A percentile compares a stretch with the other conserved stretches of the same genome.
Evolutionary conservation across 2,888 invertebrate genomes (phyloP).

Genomic region (Rhagonycha fulva): DNA sequence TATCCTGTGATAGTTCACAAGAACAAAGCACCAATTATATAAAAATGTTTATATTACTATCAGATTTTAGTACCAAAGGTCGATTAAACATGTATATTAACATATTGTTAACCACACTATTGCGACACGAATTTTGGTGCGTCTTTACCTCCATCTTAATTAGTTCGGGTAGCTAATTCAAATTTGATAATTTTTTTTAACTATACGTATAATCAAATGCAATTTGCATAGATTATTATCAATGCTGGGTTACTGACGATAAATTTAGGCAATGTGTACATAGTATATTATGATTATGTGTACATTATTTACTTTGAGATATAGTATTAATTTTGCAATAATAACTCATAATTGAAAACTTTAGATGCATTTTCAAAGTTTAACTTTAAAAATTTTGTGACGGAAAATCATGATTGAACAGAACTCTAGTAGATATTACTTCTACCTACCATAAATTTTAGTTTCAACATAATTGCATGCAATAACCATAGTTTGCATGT

Average conservation of each 20-base stretch:
- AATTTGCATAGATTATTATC: background rate
- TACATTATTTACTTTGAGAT: background rate
- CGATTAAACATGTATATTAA: conserved; percentile 30
- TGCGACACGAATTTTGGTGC: conserved; percentile 19
- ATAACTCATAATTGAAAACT: too few species aligned
- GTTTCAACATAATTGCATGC: background rate
- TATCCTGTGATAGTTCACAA: conserved; percentile 35
- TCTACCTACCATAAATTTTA: too few species aligned
- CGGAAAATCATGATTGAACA: too few species aligned
- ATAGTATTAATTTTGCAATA: background rate
- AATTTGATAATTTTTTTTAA: background rate
- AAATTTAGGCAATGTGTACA: background rate
- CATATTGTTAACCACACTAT: conserved; percentile 24
- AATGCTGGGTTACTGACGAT: background rate
- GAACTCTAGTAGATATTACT: too few species aligned
- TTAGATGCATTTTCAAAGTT: too few species aligned
- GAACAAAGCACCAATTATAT: conserved; percentile 37
- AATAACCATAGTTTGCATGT: background rate
- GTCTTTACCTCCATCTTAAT: conserved; percentile 22
- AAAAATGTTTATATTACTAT: conserved; percentile 27
- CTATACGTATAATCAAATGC: background rate
- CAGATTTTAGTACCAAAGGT: conserved; percentile 31
- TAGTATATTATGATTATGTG: too few species aligned
- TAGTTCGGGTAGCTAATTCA: conserved; percentile 13
- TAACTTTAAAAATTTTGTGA: too few species aligned